Conservation (phyloP, 2,888 invertebrate species). For the Odontocerum albicorne region DNA sequence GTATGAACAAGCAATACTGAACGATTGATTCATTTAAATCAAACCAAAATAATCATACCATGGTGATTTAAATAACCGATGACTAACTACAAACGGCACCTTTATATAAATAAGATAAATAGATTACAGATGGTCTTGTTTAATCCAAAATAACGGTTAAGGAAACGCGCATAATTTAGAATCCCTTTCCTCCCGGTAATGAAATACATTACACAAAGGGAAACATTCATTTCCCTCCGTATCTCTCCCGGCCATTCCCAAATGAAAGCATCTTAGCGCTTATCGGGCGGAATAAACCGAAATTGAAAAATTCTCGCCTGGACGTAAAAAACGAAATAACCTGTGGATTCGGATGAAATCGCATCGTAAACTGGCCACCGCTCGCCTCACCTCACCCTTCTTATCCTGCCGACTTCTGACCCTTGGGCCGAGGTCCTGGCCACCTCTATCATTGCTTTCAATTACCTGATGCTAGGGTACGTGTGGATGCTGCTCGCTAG, state of each 20-base stretch:
- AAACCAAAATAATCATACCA: no score
- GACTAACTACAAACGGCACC: no score
- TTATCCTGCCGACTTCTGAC: no score
- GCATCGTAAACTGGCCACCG: conserved; percentile 14
- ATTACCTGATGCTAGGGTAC: conserved; percentile 3
- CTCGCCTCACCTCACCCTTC: neutral
- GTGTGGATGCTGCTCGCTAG: conserved; percentile 3
- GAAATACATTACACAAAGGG: neutral
- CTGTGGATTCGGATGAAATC: conserved; percentile 19
- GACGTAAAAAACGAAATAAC: conserved; percentile 17
- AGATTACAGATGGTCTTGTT: no score
- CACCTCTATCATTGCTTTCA: conserved; percentile 11
- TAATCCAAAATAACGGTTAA: neutral
- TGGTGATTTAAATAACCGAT: neutral
- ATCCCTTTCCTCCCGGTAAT: neutral
- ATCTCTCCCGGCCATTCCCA: conserved; percentile 8
- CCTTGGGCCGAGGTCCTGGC: neutral
- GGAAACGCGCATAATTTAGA: neutral
- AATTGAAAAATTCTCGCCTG: conserved; percentile 23
- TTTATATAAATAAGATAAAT: no score
- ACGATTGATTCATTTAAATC: no score
- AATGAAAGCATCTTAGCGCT: conserved; percentile 14
- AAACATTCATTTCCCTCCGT: conserved; percentile 6
- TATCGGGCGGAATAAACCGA: conserved; percentile 18
- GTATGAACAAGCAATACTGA: no score